Percentiles rank a stretch among this genome's conserved stretches.
Evolutionary conservation across 2,797 vertebrate genomes (phyloP).

Genomic region (Sebastes variabilis): DNA sequence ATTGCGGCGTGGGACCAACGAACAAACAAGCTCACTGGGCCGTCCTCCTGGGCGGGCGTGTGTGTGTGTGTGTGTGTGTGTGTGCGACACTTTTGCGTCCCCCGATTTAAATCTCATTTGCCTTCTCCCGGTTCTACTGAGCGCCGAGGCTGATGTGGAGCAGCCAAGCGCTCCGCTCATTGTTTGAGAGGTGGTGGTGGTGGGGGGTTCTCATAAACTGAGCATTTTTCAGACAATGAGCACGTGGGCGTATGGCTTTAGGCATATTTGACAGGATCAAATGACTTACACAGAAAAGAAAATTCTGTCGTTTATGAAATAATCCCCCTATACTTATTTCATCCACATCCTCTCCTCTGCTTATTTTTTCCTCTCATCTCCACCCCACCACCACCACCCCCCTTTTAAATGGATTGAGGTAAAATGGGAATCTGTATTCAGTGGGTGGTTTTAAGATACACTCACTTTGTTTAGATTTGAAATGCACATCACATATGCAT

Average conservation of each 20-base stretch:
- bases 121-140: conserved; percentile 33
- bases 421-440: conserved; percentile 72
- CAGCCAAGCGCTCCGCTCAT: conserved; percentile 52
- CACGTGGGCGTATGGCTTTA: conserved; percentile 80
- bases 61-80: too few relatives aligned
- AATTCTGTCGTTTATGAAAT: conserved; percentile 84
- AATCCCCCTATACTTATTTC: conserved; percentile 82
- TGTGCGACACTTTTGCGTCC: conserved; percentile 8
- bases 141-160: conserved; percentile 42
- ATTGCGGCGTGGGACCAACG: conserved; percentile 53
- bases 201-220: conserved; percentile 69
- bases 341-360: conserved; percentile 66
- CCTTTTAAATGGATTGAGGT: conserved; percentile 60
- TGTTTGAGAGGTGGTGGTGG: conserved; percentile 45
- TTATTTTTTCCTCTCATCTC: conserved; percentile 52
- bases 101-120: conserved; percentile 70
- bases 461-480: conserved; percentile 75
- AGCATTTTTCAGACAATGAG: conserved; percentile 78
- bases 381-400: not conserved
- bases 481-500: conserved; percentile 67
- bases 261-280: conserved; percentile 84
- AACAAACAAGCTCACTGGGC: conserved; percentile 47
- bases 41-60: conserved; percentile 38
- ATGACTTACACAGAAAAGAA: conserved; percentile 79
- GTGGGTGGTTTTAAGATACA: conserved; percentile 72